Percentiles rank a stretch among this genome's conserved stretches.
phyloP scores from a whole-genome alignment of 2,797 vertebrate genomes.

The Sciaenops ocellatus region DNA sequence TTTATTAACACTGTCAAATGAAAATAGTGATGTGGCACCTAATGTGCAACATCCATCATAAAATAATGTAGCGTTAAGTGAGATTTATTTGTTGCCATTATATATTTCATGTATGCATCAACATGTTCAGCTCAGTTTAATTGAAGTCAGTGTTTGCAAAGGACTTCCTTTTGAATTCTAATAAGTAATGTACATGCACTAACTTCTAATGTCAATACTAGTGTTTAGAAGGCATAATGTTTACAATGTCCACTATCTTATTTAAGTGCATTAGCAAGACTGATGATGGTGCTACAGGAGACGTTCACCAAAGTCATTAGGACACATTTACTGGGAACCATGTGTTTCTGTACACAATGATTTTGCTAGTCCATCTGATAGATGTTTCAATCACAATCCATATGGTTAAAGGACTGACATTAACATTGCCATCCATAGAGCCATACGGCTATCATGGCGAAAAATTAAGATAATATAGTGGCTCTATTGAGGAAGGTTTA shows the following conservation, averaged over 20 bases:
- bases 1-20: constrained; percentile 42
- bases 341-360: no score
- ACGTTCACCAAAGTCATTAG: background rate
- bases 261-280: background rate
- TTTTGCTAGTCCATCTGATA: no score
- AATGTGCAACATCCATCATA: constrained; percentile 58
- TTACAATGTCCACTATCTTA: background rate
- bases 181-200: no score
- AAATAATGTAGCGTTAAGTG: constrained; percentile 15
- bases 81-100: constrained; percentile 45
- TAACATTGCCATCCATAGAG: background rate
- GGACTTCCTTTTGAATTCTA: no score
- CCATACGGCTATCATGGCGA: background rate
- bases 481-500: background rate
- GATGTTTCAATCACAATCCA: background rate
- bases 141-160: constrained; percentile 18
- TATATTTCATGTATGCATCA: constrained; percentile 36
- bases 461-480: background rate
- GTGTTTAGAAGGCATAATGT: background rate
- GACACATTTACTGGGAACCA: background rate
- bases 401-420: no score
- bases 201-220: background rate
- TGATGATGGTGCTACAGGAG: no score
- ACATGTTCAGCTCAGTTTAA: constrained; percentile 3
- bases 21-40: constrained; percentile 41